Evolutionary conservation across 2,888 invertebrate species (phyloP).

Genomic region (Acanthosepion esculentum): DNA sequence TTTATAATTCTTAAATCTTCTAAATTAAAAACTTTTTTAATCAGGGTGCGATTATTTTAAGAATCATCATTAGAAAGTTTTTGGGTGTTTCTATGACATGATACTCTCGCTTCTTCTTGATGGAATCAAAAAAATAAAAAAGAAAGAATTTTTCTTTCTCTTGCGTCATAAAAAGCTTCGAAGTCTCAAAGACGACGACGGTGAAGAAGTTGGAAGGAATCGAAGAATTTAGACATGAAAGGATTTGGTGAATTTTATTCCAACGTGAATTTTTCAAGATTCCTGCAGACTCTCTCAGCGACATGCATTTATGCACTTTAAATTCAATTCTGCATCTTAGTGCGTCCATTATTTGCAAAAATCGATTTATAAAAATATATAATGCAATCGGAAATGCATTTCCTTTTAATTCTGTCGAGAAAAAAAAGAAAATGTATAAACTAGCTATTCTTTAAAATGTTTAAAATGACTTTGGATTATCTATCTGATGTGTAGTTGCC

Average conservation of each 20-base stretch:
- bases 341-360: neutral
- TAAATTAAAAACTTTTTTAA: too few relatives aligned
- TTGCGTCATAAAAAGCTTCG: too few relatives aligned
- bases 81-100: too few relatives aligned
- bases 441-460: neutral
- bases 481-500: neutral
- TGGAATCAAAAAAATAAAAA: too few relatives aligned
- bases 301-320: neutral
- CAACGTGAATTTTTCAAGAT: neutral
- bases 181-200: neutral
- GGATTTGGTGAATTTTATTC: neutral
- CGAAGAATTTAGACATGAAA: neutral
- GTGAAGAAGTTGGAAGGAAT: neutral
- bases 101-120: too few relatives aligned
- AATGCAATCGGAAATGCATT: slow-evolving; percentile 1
- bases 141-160: too few relatives aligned
- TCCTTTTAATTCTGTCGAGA: neutral
- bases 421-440: neutral
- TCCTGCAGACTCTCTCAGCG: neutral
- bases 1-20: too few relatives aligned
- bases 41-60: too few relatives aligned
- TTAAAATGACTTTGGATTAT: neutral
- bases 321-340: neutral
- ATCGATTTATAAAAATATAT: neutral
- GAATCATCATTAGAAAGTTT: too few relatives aligned